Evolutionary conservation across 1,140 invertebrate genomes (phyloP).

Genomic region (Coelopa frigida): DNA sequence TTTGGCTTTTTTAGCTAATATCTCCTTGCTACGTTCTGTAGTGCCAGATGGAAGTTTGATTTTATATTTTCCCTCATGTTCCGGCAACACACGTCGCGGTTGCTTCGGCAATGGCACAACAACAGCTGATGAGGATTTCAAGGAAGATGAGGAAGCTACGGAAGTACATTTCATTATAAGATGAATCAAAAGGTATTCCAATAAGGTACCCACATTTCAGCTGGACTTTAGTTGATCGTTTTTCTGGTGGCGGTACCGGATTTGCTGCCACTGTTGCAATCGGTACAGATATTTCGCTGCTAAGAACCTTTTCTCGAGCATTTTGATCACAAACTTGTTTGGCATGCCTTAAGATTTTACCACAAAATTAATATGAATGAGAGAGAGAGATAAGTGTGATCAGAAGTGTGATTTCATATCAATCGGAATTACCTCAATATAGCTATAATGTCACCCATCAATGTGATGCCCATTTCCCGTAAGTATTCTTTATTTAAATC

Average conservation of each 20-base stretch:
- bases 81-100: constrained; percentile 46
- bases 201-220: constrained; percentile 10
- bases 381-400: neutral
- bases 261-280: constrained; percentile 43
- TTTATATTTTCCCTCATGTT: constrained; percentile 50
- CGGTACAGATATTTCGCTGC: constrained; percentile 37
- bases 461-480: constrained; percentile 72
- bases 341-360: constrained; percentile 71
- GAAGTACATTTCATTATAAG: too few species aligned
- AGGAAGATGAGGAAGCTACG: too few species aligned
- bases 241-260: constrained; percentile 6
- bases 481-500: constrained; percentile 78
- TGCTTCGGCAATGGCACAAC: constrained; percentile 30
- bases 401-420: neutral
- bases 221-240: constrained; percentile 10
- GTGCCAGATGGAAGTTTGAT: constrained; percentile 46
- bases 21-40: constrained; percentile 45
- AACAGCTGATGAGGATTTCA: neutral
- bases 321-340: constrained; percentile 63
- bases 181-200: too few species aligned
- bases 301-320: constrained; percentile 51
- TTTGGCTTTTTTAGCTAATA: constrained; percentile 43
- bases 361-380: too few species aligned
- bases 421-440: constrained; percentile 53
- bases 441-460: constrained; percentile 78